A percentile compares a stretch with the other conserved stretches of the same genome.
Evolutionary conservation across 2,113 vertebrate genomes (phyloP).

Genomic region (Chauna torquata): DNA sequence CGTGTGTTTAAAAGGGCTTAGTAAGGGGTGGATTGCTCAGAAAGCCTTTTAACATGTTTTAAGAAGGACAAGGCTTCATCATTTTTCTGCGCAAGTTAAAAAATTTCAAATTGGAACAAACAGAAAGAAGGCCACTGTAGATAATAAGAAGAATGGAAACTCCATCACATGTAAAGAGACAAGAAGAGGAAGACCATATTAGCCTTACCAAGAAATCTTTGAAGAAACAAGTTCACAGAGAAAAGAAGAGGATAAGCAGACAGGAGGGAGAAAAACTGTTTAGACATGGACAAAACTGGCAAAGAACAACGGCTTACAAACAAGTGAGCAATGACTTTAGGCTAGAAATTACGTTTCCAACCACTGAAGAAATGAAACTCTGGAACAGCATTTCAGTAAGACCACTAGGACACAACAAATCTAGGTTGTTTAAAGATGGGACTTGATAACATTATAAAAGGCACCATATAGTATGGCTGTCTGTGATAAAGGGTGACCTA

Average conservation of each 20-base stretch:
- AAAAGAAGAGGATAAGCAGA: neutral
- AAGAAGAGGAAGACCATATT: neutral
- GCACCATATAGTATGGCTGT: neutral
- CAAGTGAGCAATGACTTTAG: neutral
- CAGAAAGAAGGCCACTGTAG: neutral
- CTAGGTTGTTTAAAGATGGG: neutral
- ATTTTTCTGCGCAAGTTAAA: neutral
- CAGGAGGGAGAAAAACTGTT: neutral
- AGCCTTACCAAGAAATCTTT: neutral
- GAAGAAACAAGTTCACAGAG: neutral
- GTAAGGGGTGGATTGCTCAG: neutral
- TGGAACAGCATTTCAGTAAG: neutral
- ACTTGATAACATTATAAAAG: neutral
- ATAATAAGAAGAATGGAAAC: neutral
- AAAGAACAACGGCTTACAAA: neutral
- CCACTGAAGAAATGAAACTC: neutral
- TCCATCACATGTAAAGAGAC: neutral
- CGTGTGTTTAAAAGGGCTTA: neutral
- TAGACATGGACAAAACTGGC: neutral
- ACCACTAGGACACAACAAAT: neutral
- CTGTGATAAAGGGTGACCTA: neutral
- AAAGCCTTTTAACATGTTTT: neutral
- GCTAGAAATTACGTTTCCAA: neutral
- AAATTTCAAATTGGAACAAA: neutral
- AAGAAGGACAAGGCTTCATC: neutral